Base-by-base conservation (phyloP, 2,113 vertebrate genomes). In the Bagarius yarrelli region DNA sequence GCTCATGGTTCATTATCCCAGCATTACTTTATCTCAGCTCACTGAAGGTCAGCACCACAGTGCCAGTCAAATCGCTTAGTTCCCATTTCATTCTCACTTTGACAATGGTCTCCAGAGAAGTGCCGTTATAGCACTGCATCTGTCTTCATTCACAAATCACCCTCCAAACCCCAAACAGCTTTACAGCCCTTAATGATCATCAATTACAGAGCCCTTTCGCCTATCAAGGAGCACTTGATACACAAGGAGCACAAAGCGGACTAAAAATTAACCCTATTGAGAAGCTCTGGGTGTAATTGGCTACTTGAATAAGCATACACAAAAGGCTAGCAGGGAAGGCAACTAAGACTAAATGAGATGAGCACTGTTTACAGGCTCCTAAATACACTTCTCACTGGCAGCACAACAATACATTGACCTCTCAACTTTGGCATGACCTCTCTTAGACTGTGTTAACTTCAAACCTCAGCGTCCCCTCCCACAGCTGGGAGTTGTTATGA, bases 141-240 rank as follows among this genome's bases (percentile, higher is more conserved):
- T 93, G 90, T 93, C 92, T 94, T 93, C 91, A 91, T 95, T 94
- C 92, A 94, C 91, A 91, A 90, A 89, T 93, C 90, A 87, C 90
- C 93, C 93, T 92, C 91, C 83, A 93, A 88, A 80, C 80, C 86
- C 86, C 77, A 92, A 95, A 94, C 94, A 94, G 89, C 90, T 95
- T 95, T 95, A 95, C 91, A 91, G 90, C 93, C 91, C 91, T 92
- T 94, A 95, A 95, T 94, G 93, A 94, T 93, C 93, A 92, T 92
- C 91, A 88, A 94, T 95, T 95, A 94, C 94, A 87, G 85, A 83
- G 83, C 91, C 91, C 93, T 80, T 94, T 94, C 90, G 89, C 92
- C 94, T 93, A 95, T 94, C 94, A 93, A 91, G 90, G 91, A 89
- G 73, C 92, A 92, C 92, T 94, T 94, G 94, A 91, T 78, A 78